phyloP scores from a whole-genome alignment of 2,797 vertebrate species.

The Bovichtus variegatus region DNA sequence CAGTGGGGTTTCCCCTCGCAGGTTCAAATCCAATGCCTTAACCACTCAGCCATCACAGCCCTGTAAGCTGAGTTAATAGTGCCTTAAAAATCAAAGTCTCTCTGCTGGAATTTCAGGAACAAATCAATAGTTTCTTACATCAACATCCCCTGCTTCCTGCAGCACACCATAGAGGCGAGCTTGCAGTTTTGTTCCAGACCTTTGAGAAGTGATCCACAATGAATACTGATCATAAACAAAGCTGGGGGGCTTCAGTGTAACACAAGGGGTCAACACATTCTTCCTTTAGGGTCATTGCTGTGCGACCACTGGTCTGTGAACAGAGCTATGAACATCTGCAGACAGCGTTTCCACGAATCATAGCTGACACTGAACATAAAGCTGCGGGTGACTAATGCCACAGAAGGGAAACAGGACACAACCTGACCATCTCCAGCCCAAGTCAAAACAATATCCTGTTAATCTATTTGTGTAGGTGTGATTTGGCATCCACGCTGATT shows the following conservation, averaged over 20 bases:
- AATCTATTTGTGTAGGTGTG: not conserved
- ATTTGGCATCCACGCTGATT: not conserved
- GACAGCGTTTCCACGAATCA: not conserved
- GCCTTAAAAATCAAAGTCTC: too few species aligned
- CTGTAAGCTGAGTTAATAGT: too few species aligned
- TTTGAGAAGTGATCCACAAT: not conserved
- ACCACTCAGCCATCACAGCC: conserved; percentile 55
- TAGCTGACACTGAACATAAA: conserved; percentile 2
- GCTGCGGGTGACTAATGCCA: not conserved
- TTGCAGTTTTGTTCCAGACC: not conserved
- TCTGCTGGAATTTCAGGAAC: too few species aligned
- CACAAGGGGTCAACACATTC: not conserved
- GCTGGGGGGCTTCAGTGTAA: not conserved
- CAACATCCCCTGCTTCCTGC: not conserved
- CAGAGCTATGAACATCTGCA: not conserved
- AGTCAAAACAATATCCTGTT: not conserved
- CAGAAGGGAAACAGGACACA: not conserved
- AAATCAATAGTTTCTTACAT: not conserved
- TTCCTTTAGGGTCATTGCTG: not conserved
- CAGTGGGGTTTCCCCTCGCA: too few species aligned
- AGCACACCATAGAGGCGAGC: not conserved
- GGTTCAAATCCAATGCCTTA: conserved; percentile 60
- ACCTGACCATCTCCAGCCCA: not conserved
- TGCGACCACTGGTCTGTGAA: not conserved
- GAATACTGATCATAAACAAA: not conserved